Conservation (phyloP, 2,797 vertebrate genomes). For the Malacoraja senta region DNA sequence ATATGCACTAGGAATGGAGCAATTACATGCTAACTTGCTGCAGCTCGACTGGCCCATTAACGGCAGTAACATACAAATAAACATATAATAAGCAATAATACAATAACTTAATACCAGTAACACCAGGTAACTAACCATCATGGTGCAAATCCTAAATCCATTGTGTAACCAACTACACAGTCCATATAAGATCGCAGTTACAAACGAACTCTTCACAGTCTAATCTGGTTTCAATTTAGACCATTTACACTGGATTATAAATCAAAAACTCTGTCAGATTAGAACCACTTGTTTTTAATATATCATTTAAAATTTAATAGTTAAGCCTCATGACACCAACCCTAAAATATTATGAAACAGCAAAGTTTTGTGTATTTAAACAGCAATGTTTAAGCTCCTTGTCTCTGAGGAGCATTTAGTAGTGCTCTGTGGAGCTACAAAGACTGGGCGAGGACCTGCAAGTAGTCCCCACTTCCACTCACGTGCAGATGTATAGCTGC, state of each 20-base stretch:
- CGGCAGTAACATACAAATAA: no score
- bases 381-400: background rate
- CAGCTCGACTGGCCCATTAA: no score
- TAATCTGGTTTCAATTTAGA: background rate
- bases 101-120: no score
- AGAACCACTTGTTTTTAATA: background rate
- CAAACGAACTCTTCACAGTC: background rate
- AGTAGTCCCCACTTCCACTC: background rate
- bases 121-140: no score
- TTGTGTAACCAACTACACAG: no score
- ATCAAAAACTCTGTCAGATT: background rate
- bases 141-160: no score
- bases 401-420: background rate
- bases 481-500: background rate
- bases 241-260: conserved; percentile 12
- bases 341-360: background rate
- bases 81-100: no score
- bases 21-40: no score
- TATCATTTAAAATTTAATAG: conserved; percentile 1
- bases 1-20: no score
- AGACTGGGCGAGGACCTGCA: background rate
- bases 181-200: background rate
- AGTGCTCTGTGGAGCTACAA: background rate
- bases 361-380: no score
- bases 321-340: background rate